Percentiles rank a stretch among this genome's conserved stretches.
Evolutionary conservation across 2,113 vertebrate species (phyloP).

Genomic region (Sminthopsis crassicaudata): DNA sequence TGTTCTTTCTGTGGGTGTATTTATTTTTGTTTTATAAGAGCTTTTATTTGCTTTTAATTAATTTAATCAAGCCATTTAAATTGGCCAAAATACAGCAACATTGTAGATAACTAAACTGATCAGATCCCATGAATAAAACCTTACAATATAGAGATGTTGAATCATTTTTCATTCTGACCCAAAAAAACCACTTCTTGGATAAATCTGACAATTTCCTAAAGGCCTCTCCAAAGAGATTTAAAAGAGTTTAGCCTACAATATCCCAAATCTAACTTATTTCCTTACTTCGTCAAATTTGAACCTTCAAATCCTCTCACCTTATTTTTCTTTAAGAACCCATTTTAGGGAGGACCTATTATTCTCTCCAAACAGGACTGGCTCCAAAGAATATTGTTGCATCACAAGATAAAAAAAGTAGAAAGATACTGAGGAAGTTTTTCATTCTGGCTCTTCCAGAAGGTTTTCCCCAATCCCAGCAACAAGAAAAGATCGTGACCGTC

Average conservation of each 20-base stretch:
- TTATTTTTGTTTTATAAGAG: neutral
- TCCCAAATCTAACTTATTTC: slow-evolving; percentile 33
- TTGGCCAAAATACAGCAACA: neutral
- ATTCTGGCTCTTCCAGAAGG: no score
- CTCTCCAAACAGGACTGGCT: neutral
- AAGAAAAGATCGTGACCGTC: no score
- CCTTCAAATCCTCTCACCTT: neutral
- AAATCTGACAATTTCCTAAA: neutral
- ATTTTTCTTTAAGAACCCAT: neutral
- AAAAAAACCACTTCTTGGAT: slow-evolving; percentile 9
- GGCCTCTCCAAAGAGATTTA: slow-evolving; percentile 13
- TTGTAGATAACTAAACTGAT: neutral
- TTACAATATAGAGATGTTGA: neutral
- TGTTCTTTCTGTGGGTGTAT: no score
- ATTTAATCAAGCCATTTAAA: neutral
- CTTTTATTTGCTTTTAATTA: neutral
- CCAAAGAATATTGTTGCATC: no score
- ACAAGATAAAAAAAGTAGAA: no score
- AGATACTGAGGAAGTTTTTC: no score
- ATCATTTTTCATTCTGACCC: neutral
- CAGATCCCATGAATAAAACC: neutral
- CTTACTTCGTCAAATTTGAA: neutral
- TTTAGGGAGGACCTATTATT: neutral
- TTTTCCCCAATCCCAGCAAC: no score
- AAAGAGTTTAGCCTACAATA: slow-evolving; percentile 10